These are phyloP conservation scores for Champsocephalus gunnari DNA, from an alignment of 2,797 vertebrate species.

Conservation along the genomic window DNA sequence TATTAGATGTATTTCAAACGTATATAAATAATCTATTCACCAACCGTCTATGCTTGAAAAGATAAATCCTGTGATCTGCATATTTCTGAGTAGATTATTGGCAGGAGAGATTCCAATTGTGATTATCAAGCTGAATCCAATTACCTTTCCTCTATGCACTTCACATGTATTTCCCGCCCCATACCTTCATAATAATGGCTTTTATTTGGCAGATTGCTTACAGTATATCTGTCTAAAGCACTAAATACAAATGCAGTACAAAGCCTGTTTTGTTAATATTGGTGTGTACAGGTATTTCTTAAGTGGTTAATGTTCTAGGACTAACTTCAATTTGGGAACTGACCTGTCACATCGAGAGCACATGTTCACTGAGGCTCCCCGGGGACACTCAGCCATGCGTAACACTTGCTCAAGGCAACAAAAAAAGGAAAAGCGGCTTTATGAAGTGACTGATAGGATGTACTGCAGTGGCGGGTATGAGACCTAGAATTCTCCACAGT, in stretches of 20 bases:
- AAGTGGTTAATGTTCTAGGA: conserved; percentile 43
- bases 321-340: conserved; percentile 49
- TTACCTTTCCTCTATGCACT: conserved; percentile 35
- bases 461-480: conserved; percentile 39
- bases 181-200: conserved; percentile 9
- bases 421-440: conserved; percentile 28
- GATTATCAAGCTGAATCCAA: conserved; percentile 60
- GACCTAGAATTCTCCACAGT: conserved; percentile 60
- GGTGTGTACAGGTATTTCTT: conserved; percentile 21
- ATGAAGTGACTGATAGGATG: conserved; percentile 61
- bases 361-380: conserved; percentile 59
- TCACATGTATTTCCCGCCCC: conserved; percentile 10
- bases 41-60: conserved; percentile 40
- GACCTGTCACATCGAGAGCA: conserved; percentile 66
- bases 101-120: conserved; percentile 49
- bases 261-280: neutral
- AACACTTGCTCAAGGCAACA: conserved; percentile 58
- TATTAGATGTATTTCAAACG: conserved; percentile 50
- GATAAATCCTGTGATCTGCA: conserved; percentile 56
- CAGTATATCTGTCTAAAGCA: neutral
- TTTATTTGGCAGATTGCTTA: neutral
- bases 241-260: neutral
- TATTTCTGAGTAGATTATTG: conserved; percentile 57
- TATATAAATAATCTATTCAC: conserved; percentile 35
- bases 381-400: conserved; percentile 59